Percentiles rank a stretch among this genome's conserved stretches.
These are phyloP conservation scores for Cremastinae sp. DNA, from an alignment of 2,888 invertebrate genomes.

Conservation along the genomic window DNA sequence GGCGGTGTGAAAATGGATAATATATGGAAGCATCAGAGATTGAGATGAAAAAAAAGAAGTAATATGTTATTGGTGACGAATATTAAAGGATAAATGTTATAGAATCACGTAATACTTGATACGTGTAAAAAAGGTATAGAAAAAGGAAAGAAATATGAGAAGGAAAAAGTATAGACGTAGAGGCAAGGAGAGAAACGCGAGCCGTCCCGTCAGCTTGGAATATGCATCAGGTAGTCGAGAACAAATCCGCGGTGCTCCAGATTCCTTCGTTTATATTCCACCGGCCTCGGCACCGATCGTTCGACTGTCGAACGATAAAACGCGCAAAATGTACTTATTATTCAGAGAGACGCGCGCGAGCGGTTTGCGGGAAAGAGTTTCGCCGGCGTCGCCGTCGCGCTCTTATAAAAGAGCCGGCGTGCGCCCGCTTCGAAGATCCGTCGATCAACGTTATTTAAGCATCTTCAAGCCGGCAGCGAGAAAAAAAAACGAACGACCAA, in stretches of 20 bases:
- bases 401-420: constrained; percentile 37
- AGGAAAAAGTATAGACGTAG: too few species aligned
- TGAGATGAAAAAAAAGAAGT: too few species aligned
- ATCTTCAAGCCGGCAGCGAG: neutral
- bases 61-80: too few species aligned
- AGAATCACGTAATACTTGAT: constrained; percentile 20
- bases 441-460: constrained; percentile 34
- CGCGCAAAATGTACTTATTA: constrained; percentile 62
- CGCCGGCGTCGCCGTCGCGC: constrained; percentile 13
- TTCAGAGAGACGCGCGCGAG: constrained; percentile 54
- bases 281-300: constrained; percentile 61
- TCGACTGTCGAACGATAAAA: constrained; percentile 61
- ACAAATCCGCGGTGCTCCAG: constrained; percentile 57
- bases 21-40: too few species aligned
- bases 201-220: constrained; percentile 35
- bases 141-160: too few species aligned
- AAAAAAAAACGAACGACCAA: constrained; percentile 35
- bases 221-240: constrained; percentile 37
- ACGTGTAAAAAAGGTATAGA: too few species aligned
- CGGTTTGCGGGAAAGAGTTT: constrained; percentile 44
- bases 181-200: too few species aligned
- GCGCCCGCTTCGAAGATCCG: constrained; percentile 3
- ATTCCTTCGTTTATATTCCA: constrained; percentile 62
- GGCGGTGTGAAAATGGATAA: too few species aligned
- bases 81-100: constrained; percentile 15